phyloP scores from a whole-genome alignment of 2,113 vertebrate genomes.

The Ornithorhynchus anatinus region DNA sequence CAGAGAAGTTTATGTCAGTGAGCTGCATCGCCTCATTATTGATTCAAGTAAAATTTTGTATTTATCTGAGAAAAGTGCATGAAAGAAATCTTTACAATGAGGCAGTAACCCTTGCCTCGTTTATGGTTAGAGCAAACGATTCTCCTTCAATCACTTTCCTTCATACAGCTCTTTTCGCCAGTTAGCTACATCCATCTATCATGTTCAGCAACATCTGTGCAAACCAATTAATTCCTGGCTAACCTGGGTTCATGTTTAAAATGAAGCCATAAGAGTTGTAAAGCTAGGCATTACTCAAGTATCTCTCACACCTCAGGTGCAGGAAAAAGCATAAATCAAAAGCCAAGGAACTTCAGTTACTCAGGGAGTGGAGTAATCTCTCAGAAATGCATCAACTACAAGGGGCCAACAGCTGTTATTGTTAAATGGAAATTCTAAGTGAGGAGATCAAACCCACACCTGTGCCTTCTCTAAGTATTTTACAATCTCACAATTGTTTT shows the following conservation, averaged over 20 bases:
- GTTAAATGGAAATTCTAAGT: slow-evolving; percentile 52
- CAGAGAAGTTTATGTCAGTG: too few species aligned
- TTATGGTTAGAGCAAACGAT: not conserved
- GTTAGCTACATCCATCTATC: slow-evolving; percentile 51
- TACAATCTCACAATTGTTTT: not conserved
- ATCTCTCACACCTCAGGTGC: slow-evolving; percentile 61
- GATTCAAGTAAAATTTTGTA: not conserved
- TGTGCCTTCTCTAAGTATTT: not conserved
- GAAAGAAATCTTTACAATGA: not conserved
- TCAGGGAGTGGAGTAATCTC: slow-evolving; percentile 57
- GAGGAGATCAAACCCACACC: not conserved
- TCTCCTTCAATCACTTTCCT: slow-evolving; percentile 11
- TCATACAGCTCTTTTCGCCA: slow-evolving; percentile 37
- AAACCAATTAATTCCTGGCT: slow-evolving; percentile 48
- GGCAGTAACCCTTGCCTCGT: not conserved
- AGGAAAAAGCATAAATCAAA: slow-evolving; percentile 34
- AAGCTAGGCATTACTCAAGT: slow-evolving; percentile 52
- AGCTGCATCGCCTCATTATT: too few species aligned
- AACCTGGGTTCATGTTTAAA: slow-evolving; percentile 57
- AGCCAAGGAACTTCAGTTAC: slow-evolving; percentile 48
- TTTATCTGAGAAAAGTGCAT: not conserved
- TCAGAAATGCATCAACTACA: slow-evolving; percentile 52
- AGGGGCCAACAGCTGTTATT: slow-evolving; percentile 36
- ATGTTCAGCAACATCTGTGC: slow-evolving; percentile 52
- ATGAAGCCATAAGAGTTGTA: slow-evolving; percentile 48